Evolutionary conservation across 2,888 invertebrate species (phyloP).

Genomic region (Drosophila rubida): DNA sequence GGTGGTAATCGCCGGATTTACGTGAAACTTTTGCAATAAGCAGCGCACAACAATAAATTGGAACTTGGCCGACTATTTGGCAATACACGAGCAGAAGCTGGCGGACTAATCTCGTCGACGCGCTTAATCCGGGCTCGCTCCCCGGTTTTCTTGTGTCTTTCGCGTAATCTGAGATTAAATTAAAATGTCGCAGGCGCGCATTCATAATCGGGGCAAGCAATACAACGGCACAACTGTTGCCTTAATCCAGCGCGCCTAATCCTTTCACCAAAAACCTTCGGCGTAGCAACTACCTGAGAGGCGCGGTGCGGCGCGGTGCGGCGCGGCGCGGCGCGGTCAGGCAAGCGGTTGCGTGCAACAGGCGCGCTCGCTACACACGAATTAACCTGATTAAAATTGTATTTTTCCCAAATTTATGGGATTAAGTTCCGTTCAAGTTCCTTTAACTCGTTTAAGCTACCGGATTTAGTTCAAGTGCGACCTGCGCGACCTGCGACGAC

Average conservation of each 20-base stretch:
- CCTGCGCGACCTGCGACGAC: constrained; percentile 8
- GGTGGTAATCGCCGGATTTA: constrained; percentile 65
- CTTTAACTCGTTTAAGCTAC: constrained; percentile 83
- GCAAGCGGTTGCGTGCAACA: constrained; percentile 36
- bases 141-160: constrained; percentile 43
- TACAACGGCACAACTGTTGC: constrained; percentile 23
- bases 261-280: constrained; percentile 51
- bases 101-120: constrained; percentile 58
- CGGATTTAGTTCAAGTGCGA: constrained; percentile 77
- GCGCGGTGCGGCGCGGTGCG: too few relatives aligned
- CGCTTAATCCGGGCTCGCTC: constrained; percentile 63
- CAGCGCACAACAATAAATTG: constrained; percentile 57
- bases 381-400: constrained; percentile 81
- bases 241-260: constrained; percentile 58
- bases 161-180: constrained; percentile 78
- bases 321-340: not conserved
- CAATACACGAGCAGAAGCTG: constrained; percentile 72
- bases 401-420: constrained; percentile 81
- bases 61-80: constrained; percentile 62
- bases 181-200: constrained; percentile 80
- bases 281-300: constrained; percentile 4
- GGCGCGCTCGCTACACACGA: constrained; percentile 68
- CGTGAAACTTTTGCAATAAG: constrained; percentile 74
- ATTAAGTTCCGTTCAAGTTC: constrained; percentile 82
- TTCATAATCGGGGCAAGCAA: constrained; percentile 62